A percentile compares a stretch with the other conserved stretches of the same genome.
Evolutionary conservation across 1,140 invertebrate species (phyloP).

Genomic region (Plodia interpunctella): DNA sequence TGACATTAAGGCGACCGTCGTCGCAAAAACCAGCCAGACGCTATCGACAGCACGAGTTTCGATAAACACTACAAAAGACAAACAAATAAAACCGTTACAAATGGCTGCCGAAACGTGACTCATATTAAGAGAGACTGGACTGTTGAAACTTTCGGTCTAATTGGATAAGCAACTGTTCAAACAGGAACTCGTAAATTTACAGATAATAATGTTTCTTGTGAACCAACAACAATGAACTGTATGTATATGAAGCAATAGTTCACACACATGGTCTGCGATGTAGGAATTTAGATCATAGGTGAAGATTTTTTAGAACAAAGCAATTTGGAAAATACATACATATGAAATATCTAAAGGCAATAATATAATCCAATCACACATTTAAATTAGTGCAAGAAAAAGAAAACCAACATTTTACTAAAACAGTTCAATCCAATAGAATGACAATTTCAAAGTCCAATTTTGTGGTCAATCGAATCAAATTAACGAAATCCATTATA

Average conservation of each 20-base stretch:
- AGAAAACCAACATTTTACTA: no score
- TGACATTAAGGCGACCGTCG: constrained; percentile 37
- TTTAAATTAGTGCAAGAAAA: no score
- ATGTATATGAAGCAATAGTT: background rate
- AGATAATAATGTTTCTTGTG: background rate
- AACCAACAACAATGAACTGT: no score
- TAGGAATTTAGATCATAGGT: no score
- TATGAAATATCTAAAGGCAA: no score
- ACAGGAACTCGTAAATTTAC: background rate
- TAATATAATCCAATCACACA: no score
- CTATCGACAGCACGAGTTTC: constrained; percentile 53
- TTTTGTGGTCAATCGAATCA: no score
- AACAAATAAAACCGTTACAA: constrained; percentile 13
- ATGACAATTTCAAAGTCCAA: no score
- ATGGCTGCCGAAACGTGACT: constrained; percentile 11
- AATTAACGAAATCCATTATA: background rate
- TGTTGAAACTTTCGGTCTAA: constrained; percentile 4
- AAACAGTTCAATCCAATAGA: no score
- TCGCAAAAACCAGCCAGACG: constrained; percentile 47
- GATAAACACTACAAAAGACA: constrained; percentile 34
- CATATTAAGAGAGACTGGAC: constrained; percentile 1
- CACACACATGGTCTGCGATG: background rate
- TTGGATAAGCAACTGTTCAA: constrained; percentile 5
- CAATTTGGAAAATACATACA: no score
- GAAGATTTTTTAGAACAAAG: no score